phyloP scores from a whole-genome alignment of 1,140 invertebrate species.

The Drosophila lini region DNA sequence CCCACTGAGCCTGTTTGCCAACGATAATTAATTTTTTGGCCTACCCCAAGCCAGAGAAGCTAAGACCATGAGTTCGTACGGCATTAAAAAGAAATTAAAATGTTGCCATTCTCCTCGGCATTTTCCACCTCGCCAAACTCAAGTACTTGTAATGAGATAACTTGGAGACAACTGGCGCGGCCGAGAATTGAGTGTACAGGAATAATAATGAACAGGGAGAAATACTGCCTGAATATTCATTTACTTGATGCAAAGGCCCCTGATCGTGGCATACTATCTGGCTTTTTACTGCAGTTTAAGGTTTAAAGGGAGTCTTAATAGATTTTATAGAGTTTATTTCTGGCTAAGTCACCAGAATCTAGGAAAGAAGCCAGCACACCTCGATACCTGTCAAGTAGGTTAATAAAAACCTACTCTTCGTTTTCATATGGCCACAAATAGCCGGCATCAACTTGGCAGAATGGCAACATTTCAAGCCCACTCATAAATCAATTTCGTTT shows the following conservation, averaged over 20 bases:
- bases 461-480: slow-evolving; percentile 48
- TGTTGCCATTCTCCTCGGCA: slow-evolving; percentile 31
- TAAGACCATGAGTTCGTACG: slow-evolving; percentile 64
- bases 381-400: slow-evolving; percentile 30
- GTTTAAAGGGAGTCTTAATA: background rate
- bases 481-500: slow-evolving; percentile 77
- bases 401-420: slow-evolving; percentile 52
- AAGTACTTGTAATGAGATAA: slow-evolving; percentile 41
- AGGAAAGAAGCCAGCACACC: background rate
- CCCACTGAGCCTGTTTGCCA: slow-evolving; percentile 55
- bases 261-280: background rate
- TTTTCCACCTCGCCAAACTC: slow-evolving; percentile 43
- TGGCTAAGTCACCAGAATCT: slow-evolving; percentile 5
- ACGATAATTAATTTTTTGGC: slow-evolving; percentile 76
- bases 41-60: slow-evolving; percentile 46
- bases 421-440: slow-evolving; percentile 64
- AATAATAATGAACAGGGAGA: slow-evolving; percentile 25
- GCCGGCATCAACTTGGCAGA: slow-evolving; percentile 57
- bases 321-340: background rate
- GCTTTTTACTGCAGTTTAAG: background rate
- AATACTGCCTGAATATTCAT: slow-evolving; percentile 17
- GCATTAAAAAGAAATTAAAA: slow-evolving; percentile 79
- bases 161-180: slow-evolving; percentile 33
- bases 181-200: slow-evolving; percentile 22
- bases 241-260: background rate